phyloP scores from a whole-genome alignment of 1,140 invertebrate species.

The Drosophila punjabiensis region DNA sequence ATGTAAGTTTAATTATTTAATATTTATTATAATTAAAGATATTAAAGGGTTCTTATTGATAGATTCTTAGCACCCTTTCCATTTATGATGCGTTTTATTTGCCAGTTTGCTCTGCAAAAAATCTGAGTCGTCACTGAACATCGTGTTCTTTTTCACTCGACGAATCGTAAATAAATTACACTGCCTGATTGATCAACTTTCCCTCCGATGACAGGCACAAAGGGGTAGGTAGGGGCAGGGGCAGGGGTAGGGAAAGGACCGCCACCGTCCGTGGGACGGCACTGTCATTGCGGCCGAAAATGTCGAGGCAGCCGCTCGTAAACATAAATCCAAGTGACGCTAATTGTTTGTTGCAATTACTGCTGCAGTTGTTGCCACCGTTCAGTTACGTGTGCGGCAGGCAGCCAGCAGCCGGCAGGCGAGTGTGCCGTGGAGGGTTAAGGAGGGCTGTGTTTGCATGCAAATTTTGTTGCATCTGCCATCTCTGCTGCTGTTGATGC shows the following conservation, averaged over 20 bases:
- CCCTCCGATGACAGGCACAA: constrained; percentile 33
- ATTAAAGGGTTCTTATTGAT: neutral
- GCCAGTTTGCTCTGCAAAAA: neutral
- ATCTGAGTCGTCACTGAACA: constrained; percentile 16
- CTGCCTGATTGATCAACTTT: constrained; percentile 60
- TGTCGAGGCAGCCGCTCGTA: constrained; percentile 68
- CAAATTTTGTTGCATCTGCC: constrained; percentile 74
- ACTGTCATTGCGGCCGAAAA: constrained; percentile 52
- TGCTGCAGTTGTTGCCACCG: constrained; percentile 69
- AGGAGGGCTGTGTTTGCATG: constrained; percentile 56
- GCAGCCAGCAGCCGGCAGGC: constrained; percentile 13
- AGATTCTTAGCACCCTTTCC: neutral
- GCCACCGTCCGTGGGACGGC: neutral
- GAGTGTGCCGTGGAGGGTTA: constrained; percentile 1
- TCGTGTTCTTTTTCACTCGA: constrained; percentile 22
- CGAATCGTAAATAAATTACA: constrained; percentile 47
- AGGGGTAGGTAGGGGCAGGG: neutral
- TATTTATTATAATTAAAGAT: neutral
- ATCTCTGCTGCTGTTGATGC: constrained; percentile 52
- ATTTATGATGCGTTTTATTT: neutral
- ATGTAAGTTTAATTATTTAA: neutral
- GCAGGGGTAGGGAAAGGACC: neutral
- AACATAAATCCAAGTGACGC: constrained; percentile 82
- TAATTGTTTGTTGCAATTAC: constrained; percentile 84
- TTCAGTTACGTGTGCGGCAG: constrained; percentile 63